Evolutionary conservation across 2,113 vertebrate genomes (phyloP), one percentile per base, ranked within the genome.

Genomic region (Montifringilla adamsi): DNA sequence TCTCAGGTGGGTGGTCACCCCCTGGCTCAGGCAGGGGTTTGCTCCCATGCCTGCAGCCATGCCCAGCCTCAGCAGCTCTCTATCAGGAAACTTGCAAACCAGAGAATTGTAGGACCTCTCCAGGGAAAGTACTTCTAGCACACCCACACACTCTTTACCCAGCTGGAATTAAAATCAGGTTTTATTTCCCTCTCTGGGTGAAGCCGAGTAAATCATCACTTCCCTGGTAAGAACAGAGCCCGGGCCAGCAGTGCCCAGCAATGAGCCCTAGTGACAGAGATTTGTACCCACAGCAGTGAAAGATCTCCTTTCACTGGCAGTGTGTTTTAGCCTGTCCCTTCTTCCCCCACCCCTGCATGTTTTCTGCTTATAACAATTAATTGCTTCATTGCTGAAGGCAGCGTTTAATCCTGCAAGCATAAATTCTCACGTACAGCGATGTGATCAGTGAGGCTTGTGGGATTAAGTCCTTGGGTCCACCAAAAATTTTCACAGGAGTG

Each of bases 111-210:
- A 53, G 4, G 19, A 60, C 23, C 58, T 91, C 89, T 43, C 69
- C 5, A 5, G 66, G 58, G 73, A 78, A 69, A 91, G 21, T 0
- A 2, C 31, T 85, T 39, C 49, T 94, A 62, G 58, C 46, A 43
- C 31, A 41, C 1, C 5, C n/a, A 11, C 1, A 0, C 5, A 1
- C 16, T 49, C 69, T 70, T 58, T 58, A 37, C 0, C 0, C 33
- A 39, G 50, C 58, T 86, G 72, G 82, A 90, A 73, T 77, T 73
- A 85, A 86, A 94, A 76, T 83, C 85, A 30, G 63, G 20, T 84
- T 90, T 70, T 39, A 21, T 84, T 80, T 89, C 75, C 62, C 41
- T 43, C 24, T 47, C 72, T 35, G 28, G 58, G 50, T 91, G 73
- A 74, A 31, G 52, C 1, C 0, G 31, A 89, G 76, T 74, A 92